Conservation (phyloP, 2,113 vertebrate genomes). For the Eonycteris spelaea region DNA sequence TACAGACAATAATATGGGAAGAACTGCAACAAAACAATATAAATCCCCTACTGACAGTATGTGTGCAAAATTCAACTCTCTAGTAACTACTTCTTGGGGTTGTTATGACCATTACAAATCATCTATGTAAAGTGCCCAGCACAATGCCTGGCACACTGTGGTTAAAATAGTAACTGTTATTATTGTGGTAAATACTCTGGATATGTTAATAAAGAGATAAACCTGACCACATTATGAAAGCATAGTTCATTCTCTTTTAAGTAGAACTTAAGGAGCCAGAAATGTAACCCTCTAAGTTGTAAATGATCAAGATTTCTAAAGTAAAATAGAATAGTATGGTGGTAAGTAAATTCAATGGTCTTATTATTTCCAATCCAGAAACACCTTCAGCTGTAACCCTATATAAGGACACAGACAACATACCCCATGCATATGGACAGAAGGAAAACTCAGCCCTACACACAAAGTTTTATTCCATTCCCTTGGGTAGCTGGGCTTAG, state of each 20-base stretch:
- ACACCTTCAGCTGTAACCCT: background rate
- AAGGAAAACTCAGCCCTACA: background rate
- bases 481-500: background rate
- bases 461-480: background rate
- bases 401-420: background rate
- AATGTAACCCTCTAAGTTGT: background rate
- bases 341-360: background rate
- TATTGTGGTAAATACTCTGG: background rate
- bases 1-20: background rate
- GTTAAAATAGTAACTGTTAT: background rate
- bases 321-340: background rate
- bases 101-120: background rate
- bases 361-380: background rate
- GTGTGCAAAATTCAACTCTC: background rate
- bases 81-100: background rate
- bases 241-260: background rate
- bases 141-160: background rate
- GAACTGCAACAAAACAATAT: background rate
- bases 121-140: background rate
- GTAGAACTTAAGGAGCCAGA: background rate
- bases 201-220: background rate
- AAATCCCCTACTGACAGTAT: background rate
- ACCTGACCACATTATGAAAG: background rate
- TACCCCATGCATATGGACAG: background rate
- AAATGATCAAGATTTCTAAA: background rate